Evolutionary conservation across 2,113 vertebrate species (phyloP).

Genomic region (Trematocara zebra): DNA sequence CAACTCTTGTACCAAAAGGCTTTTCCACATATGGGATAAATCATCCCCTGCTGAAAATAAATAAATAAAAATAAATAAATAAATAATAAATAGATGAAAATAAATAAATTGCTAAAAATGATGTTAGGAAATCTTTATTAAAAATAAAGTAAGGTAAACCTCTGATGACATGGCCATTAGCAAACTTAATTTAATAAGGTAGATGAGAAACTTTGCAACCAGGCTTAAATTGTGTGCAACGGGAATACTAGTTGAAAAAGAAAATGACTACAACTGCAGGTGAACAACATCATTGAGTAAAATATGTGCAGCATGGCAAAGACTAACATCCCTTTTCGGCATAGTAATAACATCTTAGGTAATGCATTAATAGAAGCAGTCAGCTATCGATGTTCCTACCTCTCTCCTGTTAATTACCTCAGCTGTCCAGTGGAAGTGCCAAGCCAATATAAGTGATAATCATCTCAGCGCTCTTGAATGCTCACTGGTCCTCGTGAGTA

Average conservation of each 20-base stretch:
- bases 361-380: background rate
- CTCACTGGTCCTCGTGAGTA: background rate
- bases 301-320: background rate
- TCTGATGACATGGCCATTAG: background rate
- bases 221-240: background rate
- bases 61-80: background rate
- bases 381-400: background rate
- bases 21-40: background rate
- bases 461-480: background rate
- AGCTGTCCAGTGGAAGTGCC: background rate
- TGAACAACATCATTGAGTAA: background rate
- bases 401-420: constrained; percentile 14
- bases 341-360: background rate
- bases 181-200: background rate
- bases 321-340: background rate
- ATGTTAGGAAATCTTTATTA: background rate
- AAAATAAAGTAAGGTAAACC: background rate
- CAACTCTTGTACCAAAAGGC: background rate
- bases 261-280: background rate
- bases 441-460: background rate
- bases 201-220: background rate
- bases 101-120: background rate
- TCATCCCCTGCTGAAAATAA: background rate
- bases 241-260: background rate
- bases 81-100: background rate